Base-by-base conservation (phyloP, 2,797 vertebrate species). In the Acestrorhynchus altus region DNA sequence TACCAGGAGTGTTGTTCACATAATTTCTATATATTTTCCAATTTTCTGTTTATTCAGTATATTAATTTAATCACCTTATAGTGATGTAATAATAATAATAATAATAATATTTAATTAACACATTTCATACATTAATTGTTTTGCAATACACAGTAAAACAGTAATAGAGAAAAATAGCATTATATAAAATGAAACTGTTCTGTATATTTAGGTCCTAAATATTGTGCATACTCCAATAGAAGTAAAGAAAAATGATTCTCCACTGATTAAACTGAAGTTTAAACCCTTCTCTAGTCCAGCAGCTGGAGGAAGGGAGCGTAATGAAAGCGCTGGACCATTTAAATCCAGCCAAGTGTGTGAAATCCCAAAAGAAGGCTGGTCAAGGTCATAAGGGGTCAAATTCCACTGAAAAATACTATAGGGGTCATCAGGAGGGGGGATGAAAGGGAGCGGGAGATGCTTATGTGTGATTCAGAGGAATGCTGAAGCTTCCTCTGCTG, bases 311-410 rank as follows among this genome's bases (percentile, higher is more conserved):
- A 83, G 83, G 57, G 78, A 51, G 76, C 69, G 82, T 80, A 71
- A 82, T 90, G 86, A 90, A 92, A 91, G 88, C 77, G 76, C 85
- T 86, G 11, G 74, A 86, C 84, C 90, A 93, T 94, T 93, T 86
- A 92, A 88, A 91, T 42, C 87, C 88, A 85, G 82, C 89, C 90
- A 92, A 91, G 91, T 92, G 92, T 92, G 92, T 83, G 89, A 92
- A 92, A 93, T 90, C 90, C 88, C 84, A 72, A 84, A 74, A 88
- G 87, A 87, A 86, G 91, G 85, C 87, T 83, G 68, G 88, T 91
- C 90, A 90, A 92, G 90, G 88, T 91, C 89, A 85, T 77, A 77
- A 91, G 60, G 86, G 94, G 92, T 93, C 92, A 93, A 88, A 94
- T 94, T 94, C 93, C 92, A 84, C 85, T 81, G 87, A 64, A 83